Evolutionary conservation across 1,140 invertebrate species (phyloP), one percentile per base, ranked within the genome.

Genomic region (Stenopsyche tienmushanensis): DNA sequence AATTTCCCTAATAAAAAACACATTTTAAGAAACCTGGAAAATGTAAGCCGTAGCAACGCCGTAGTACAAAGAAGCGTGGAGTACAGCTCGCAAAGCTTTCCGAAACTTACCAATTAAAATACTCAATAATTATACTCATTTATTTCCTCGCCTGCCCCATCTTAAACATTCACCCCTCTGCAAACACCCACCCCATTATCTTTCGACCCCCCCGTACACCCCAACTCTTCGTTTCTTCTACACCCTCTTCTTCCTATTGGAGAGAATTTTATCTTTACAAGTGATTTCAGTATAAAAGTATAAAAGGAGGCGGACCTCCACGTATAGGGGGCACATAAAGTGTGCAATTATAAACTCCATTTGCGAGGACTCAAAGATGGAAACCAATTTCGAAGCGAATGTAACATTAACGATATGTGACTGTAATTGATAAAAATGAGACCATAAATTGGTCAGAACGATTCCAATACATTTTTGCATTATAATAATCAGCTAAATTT

Each of bases 41-140:
- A 41, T 26, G 50, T 42, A 63, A 60, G 42, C 42, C n/a, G 23
- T 24, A 45, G 41, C 3, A 44, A 44, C n/a, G 24, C 24, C 5
- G 39, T n/a, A 8, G n/a, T 25, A 50, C 59, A 62, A 50, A 52
- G 47, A 24, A 52, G 49, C 42, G 42, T 23, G 34, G 54, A 25
- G 29, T 17, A 2, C 24, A 15, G 17, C 52, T 55, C 54, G 54
- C 54, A 60, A 47, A 60, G 57, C 57, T 60, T 60, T 60, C 57
- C 25, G 57, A 60, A 60, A 60, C 57, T 60, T 60, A 60, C 57
- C 57, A 60, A 60, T 52, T 67, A 63, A 69, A 69, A 65, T 65
- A 50, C 64, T 64, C 64, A 70, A 70, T 70, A 70, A 70, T 70
- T 62, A 55, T 66, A 55, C 64, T 66, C 68, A 66, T 70, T 70